Evolutionary conservation across 2,888 invertebrate genomes (phyloP).

Genomic region (Gibbula magus): DNA sequence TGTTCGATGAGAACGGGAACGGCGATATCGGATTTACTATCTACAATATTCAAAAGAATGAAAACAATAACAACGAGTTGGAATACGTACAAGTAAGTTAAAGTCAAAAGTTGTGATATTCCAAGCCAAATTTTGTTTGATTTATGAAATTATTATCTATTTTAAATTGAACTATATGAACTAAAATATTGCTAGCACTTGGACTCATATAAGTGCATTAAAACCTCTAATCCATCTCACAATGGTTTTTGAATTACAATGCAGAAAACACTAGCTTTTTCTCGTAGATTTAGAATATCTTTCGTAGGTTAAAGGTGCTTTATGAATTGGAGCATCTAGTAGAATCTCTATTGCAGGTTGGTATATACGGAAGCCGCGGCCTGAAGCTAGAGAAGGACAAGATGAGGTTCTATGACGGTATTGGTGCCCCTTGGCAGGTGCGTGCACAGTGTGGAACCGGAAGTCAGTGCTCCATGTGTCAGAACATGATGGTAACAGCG

Average conservation of each 20-base stretch:
- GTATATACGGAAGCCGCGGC: conserved; percentile 26
- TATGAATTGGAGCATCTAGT: background rate
- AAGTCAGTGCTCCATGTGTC: background rate
- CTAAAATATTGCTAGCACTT: no score
- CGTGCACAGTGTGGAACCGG: background rate
- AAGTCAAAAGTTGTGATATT: background rate
- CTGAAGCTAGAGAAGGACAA: conserved; percentile 23
- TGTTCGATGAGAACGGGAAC: conserved; percentile 63
- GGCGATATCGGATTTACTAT: conserved; percentile 63
- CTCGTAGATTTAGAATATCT: no score
- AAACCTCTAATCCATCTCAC: no score
- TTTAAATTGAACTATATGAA: no score
- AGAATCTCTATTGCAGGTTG: conserved; percentile 29
- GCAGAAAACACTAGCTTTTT: no score
- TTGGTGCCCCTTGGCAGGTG: conserved; percentile 2
- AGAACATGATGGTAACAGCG: background rate
- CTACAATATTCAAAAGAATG: conserved; percentile 52
- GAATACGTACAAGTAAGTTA: conserved; percentile 45
- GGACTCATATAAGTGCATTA: no score
- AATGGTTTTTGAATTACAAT: no score
- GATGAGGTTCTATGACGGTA: conserved; percentile 30
- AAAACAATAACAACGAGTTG: background rate
- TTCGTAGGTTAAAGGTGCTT: background rate
- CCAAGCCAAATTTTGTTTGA: no score
- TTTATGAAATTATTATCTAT: no score